These are phyloP conservation scores for Gibbula magus DNA, from an alignment of 2,888 invertebrate genomes.

Conservation along the genomic window DNA sequence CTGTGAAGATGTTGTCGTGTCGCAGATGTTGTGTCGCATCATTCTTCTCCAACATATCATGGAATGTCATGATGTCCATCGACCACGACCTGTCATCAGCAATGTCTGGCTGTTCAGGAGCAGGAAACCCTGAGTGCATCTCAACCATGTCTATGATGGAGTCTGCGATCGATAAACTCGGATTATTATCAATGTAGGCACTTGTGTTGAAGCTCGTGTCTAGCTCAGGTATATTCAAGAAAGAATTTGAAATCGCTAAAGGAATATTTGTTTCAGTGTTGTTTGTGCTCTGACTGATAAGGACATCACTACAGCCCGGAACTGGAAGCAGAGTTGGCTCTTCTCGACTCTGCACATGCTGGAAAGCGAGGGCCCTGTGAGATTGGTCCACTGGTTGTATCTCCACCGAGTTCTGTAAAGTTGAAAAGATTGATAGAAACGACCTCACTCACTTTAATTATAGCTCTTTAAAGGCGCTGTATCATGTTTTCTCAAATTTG, in stretches of 20 bases:
- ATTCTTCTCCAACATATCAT: background rate
- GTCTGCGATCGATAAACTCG: too few relatives aligned
- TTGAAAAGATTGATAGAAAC: too few relatives aligned
- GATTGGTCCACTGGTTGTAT: too few relatives aligned
- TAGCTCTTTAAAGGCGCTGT: too few relatives aligned
- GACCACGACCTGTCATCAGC: background rate
- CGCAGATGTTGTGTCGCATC: background rate
- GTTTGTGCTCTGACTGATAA: background rate
- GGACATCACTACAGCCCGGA: background rate
- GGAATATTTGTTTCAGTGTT: background rate
- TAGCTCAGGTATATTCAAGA: too few relatives aligned
- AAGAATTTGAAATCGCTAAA: background rate
- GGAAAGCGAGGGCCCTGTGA: too few relatives aligned
- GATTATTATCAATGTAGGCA: too few relatives aligned
- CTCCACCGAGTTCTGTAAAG: too few relatives aligned
- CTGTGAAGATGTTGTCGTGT: background rate
- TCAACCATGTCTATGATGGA: background rate
- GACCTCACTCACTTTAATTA: too few relatives aligned
- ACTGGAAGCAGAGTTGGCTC: background rate
- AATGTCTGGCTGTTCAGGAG: background rate
- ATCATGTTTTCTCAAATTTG: too few relatives aligned
- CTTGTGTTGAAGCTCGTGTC: too few relatives aligned
- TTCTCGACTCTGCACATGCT: too few relatives aligned
- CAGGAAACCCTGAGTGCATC: background rate
- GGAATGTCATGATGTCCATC: background rate